A percentile compares a stretch with the other conserved stretches of the same genome.
phyloP scores from a whole-genome alignment of 2,797 vertebrate species.

The Xenopus petersii region DNA sequence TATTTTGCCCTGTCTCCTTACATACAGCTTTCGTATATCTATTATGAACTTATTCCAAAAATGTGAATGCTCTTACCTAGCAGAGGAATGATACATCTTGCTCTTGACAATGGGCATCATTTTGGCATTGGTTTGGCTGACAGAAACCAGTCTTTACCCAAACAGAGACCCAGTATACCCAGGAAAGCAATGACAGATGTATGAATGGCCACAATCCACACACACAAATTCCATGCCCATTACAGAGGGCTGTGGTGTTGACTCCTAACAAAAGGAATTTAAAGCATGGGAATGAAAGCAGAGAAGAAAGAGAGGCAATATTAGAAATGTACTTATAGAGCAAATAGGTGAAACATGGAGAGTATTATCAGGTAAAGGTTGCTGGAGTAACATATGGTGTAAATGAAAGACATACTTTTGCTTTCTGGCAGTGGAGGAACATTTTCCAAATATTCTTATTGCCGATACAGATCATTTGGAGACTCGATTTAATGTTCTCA shows the following conservation, averaged over 20 bases:
- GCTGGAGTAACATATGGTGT: too few relatives aligned
- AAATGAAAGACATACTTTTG: too few relatives aligned
- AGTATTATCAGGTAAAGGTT: neutral
- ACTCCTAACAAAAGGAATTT: slow-evolving; percentile 1
- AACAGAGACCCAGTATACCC: slow-evolving; percentile 57
- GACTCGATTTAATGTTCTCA: too few relatives aligned
- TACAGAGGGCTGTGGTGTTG: slow-evolving; percentile 13
- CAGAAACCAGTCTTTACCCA: slow-evolving; percentile 51
- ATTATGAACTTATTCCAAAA: neutral
- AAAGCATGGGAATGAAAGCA: neutral
- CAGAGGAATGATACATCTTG: slow-evolving; percentile 53
- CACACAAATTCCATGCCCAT: slow-evolving; percentile 25
- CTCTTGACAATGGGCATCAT: slow-evolving; percentile 55
- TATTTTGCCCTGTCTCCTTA: neutral
- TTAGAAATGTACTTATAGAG: too few relatives aligned
- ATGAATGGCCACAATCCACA: slow-evolving; percentile 24
- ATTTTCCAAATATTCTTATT: too few relatives aligned
- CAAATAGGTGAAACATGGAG: neutral
- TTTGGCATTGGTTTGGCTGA: slow-evolving; percentile 53
- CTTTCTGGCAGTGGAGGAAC: too few relatives aligned
- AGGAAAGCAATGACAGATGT: slow-evolving; percentile 32
- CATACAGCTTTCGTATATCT: neutral
- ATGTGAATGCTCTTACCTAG: slow-evolving; percentile 21
- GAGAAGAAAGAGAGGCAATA: neutral
- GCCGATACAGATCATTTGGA: too few relatives aligned